Base-by-base conservation (phyloP, 2,113 vertebrate genomes). In the Corydoras sp. region DNA sequence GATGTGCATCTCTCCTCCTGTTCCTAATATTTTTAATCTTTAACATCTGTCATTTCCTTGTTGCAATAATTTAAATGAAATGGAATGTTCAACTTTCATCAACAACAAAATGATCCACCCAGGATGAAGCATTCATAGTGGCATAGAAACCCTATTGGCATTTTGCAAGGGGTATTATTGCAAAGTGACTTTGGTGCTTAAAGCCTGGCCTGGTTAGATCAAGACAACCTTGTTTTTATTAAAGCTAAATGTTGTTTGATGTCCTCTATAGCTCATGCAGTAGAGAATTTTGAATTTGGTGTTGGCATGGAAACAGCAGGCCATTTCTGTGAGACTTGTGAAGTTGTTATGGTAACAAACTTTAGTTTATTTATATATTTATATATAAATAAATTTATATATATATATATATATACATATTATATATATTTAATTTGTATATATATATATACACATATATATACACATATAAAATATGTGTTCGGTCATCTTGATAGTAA, bases 261-360 rank as follows among this genome's bases (percentile, higher is more conserved):
- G 61, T 68, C 55, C 56, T 79, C 61, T 64, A 51, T 75, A 65
- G 51, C 54, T 69, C 63, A 35, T 72, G 62, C 48, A 79, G 50
- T 69, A 64, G 35, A 56, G 65, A 71, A 75, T 75, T 69, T 73
- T 32, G 70, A 64, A 72, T 70, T 65, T 66, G 61, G 48, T 53
- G 77, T 79, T 70, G 74, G 74, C 74, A 76, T 76, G 70, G 77
- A 65, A 79, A 79, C 65, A 62, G 69, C 53, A 58, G 68, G 61
- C 70, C 51, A 43, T 73, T 76, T 72, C 73, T 63, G 67, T 64
- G 51, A 58, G 56, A 68, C 74, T 64, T 73, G 77, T 58, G 58
- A 69, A 62, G 77, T 79, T 76, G 77, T 79, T 79, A 79, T 79
- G 77, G 77, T 73, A 79, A 79, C 77, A 7, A 70, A 29, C 61